A percentile compares a stretch with the other conserved stretches of the same genome.
phyloP scores from a whole-genome alignment of 2,888 invertebrate species.

The Drosophila ezoana region DNA sequence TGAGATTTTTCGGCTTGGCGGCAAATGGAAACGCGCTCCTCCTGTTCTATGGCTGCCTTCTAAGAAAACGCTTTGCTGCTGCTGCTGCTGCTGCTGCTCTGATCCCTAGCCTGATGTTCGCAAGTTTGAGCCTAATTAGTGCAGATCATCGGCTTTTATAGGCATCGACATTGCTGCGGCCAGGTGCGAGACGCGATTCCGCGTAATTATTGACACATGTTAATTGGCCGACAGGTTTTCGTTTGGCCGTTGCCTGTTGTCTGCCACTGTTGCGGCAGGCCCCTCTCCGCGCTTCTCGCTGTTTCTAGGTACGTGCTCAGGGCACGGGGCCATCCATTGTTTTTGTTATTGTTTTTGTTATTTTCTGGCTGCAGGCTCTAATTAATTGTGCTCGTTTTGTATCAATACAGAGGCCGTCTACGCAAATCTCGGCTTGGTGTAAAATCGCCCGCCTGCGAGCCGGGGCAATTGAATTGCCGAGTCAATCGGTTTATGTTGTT shows the following conservation, averaged over 20 bases:
- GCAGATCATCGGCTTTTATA: conserved; percentile 69
- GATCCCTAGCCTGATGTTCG: conserved; percentile 56
- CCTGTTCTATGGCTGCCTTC: conserved; percentile 3
- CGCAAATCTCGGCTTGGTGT: conserved; percentile 70
- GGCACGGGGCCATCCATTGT: conserved; percentile 49
- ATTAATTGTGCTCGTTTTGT: conserved; percentile 82
- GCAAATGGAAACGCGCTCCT: background rate
- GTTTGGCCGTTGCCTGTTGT: conserved; percentile 13
- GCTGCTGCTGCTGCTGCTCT: conserved; percentile 26
- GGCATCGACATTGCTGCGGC: conserved; percentile 20
- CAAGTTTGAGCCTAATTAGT: conserved; percentile 73
- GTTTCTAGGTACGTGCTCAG: conserved; percentile 15
- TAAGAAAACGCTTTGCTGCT: conserved; percentile 4
- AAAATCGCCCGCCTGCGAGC: conserved; percentile 24
- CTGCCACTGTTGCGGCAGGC: background rate
- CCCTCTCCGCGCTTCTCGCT: background rate
- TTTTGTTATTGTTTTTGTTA: conserved; percentile 45
- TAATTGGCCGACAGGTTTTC: conserved; percentile 75
- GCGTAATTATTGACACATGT: conserved; percentile 75
- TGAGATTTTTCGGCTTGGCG: background rate
- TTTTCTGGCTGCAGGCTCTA: conserved; percentile 73
- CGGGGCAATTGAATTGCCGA: no score
- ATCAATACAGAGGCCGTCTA: conserved; percentile 49
- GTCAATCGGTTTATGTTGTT: conserved; percentile 30
- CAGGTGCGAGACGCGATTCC: conserved; percentile 59